phyloP scores from a whole-genome alignment of 2,888 invertebrate genomes.

The Scrobipalpa atriplicella region DNA sequence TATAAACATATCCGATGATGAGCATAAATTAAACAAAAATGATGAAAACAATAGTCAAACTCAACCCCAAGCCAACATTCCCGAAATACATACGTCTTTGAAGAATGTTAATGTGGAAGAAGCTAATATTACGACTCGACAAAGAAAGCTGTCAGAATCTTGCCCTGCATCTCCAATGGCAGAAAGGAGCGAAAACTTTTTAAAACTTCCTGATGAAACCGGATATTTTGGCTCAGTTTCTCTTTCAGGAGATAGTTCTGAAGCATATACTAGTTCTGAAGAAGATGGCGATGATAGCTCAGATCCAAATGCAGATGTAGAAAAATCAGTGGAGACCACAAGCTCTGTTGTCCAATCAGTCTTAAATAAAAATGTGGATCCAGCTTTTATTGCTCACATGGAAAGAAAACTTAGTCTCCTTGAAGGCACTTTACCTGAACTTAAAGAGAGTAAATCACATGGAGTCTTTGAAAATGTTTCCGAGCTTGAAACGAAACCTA shows the following conservation, averaged over 20 bases:
- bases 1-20: conserved; percentile 58
- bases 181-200: conserved; percentile 62
- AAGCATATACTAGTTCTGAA: conserved; percentile 63
- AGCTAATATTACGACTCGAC: conserved; percentile 30
- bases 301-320: conserved; percentile 74
- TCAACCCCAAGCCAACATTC: conserved; percentile 41
- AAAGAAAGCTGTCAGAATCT: conserved; percentile 70
- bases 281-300: conserved; percentile 76
- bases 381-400: conserved; percentile 60
- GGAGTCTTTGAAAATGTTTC: conserved; percentile 32
- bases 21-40: conserved; percentile 29
- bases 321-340: conserved; percentile 78
- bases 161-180: conserved; percentile 71
- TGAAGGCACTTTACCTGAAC: conserved; percentile 44
- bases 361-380: conserved; percentile 61
- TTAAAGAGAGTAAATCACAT: conserved; percentile 34
- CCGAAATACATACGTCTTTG: conserved; percentile 67
- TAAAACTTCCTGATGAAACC: conserved; percentile 64
- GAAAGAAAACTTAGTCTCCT: conserved; percentile 62
- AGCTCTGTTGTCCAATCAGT: conserved; percentile 83
- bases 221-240: conserved; percentile 72
- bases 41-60: background rate
- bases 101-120: conserved; percentile 62
- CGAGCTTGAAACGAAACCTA: background rate
- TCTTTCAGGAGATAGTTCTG: conserved; percentile 73